Evolutionary conservation across 2,797 vertebrate species (phyloP).

Genomic region (Semotilus atromaculatus): DNA sequence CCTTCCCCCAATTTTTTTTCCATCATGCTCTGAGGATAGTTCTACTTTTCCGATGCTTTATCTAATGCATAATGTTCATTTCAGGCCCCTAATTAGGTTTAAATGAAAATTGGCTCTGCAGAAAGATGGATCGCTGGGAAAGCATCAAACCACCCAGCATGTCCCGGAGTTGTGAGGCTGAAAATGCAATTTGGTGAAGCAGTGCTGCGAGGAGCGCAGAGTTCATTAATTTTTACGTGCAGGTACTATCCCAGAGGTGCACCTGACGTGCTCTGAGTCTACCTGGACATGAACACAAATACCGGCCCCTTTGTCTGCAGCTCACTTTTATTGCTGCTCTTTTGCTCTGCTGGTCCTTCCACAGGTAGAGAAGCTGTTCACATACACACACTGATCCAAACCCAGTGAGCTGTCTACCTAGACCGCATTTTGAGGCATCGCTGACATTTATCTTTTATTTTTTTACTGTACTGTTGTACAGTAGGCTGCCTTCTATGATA

Average conservation of each 20-base stretch:
- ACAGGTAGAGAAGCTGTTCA: not conserved
- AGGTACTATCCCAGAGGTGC: conserved; percentile 89
- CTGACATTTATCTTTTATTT: not conserved
- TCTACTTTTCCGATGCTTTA: conserved; percentile 85
- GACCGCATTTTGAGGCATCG: not conserved
- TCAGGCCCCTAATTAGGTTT: conserved; percentile 93
- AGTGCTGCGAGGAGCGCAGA: conserved; percentile 85
- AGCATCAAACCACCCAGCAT: conserved; percentile 89
- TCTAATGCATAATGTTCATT: conserved; percentile 94
- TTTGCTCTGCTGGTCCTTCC: conserved; percentile 9
- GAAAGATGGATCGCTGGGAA: conserved; percentile 89
- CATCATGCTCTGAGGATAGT: conserved; percentile 89
- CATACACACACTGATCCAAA: not conserved
- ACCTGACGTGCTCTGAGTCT: conserved; percentile 84
- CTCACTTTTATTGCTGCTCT: conserved; percentile 24
- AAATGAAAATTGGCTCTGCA: conserved; percentile 93
- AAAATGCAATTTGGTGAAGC: conserved; percentile 89
- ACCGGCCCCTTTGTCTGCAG: conserved; percentile 41
- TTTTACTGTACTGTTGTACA: not conserved
- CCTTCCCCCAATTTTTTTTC: conserved; percentile 47
- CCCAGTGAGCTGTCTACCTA: not conserved
- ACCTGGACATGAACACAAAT: conserved; percentile 86
- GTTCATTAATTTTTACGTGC: conserved; percentile 95
- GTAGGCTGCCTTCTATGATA: not conserved
- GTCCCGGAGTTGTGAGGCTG: conserved; percentile 87